Percentiles rank a stretch among this genome's conserved stretches.
Evolutionary conservation across 2,888 invertebrate species (phyloP).

Genomic region (Ischnura elegans): DNA sequence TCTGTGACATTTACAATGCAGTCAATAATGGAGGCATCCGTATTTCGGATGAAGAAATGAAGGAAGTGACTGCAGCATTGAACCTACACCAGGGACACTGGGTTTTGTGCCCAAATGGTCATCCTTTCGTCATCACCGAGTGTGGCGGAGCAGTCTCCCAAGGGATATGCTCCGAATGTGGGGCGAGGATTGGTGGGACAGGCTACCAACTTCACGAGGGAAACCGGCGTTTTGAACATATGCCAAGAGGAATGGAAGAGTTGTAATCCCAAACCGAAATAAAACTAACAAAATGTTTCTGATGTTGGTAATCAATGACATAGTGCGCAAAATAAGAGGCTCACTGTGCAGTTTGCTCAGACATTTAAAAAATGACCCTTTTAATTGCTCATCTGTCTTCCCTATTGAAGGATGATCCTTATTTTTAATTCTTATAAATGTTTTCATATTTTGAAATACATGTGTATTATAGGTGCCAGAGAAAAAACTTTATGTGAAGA

Average conservation of each 20-base stretch:
- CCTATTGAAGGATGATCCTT: no score
- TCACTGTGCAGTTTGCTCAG: no score
- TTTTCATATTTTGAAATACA: no score
- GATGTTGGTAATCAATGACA: no score
- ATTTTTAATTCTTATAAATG: no score
- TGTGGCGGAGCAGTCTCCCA: constrained; percentile 27
- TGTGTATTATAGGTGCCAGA: no score
- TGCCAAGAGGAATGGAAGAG: neutral
- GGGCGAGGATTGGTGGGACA: constrained; percentile 43
- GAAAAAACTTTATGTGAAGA: no score
- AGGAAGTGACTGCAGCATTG: constrained; percentile 81
- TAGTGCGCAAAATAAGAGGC: no score
- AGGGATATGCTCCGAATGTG: constrained; percentile 51
- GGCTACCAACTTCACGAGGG: neutral
- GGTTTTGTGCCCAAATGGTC: constrained; percentile 87
- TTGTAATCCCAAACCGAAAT: no score
- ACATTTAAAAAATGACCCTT: no score
- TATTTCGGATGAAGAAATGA: constrained; percentile 77
- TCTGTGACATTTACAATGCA: neutral
- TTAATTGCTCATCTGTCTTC: no score
- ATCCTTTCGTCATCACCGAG: constrained; percentile 76
- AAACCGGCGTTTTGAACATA: neutral
- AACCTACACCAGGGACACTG: constrained; percentile 82
- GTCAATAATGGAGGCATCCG: neutral
- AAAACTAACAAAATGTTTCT: no score